Conservation (phyloP, 92 coral and sea anemone genomes). For the Metridium senile region DNA sequence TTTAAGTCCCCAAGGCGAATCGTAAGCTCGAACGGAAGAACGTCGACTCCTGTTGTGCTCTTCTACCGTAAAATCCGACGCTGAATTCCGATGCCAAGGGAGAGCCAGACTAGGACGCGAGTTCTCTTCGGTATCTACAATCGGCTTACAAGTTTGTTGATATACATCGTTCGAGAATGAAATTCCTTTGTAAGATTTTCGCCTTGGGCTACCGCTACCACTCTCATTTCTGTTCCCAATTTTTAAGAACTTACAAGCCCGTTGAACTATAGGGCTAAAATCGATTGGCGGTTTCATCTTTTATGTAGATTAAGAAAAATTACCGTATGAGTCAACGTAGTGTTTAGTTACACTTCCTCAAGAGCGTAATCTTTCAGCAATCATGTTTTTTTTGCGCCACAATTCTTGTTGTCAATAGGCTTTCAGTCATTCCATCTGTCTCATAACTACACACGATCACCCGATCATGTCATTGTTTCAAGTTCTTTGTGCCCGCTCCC, state of each 20-base stretch:
- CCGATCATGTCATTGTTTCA: conserved; percentile 7
- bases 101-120: conserved; percentile 13
- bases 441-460: background rate
- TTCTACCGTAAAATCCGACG: conserved; percentile 26
- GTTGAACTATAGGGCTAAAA: conserved; percentile 54
- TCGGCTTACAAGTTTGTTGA: conserved; percentile 47
- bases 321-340: background rate
- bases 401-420: background rate
- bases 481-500: conserved; percentile 17
- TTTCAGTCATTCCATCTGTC: conserved; percentile 18
- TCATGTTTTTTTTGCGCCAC: background rate
- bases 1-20: conserved; percentile 31
- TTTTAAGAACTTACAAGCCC: conserved; percentile 60
- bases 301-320: background rate
- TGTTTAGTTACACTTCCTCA: background rate
- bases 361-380: background rate
- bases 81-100: conserved; percentile 32
- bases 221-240: conserved; percentile 41
- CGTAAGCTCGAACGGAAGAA: conserved; percentile 33
- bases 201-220: conserved; percentile 18
- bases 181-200: conserved; percentile 34
- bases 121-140: conserved; percentile 1
- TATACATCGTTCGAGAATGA: conserved; percentile 53
- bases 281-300: conserved; percentile 41
- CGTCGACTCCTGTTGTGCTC: conserved; percentile 22